A percentile compares a stretch with the other conserved stretches of the same genome.
phyloP scores from a whole-genome alignment of 2,797 vertebrate genomes.

The Knipowitschia caucasica region DNA sequence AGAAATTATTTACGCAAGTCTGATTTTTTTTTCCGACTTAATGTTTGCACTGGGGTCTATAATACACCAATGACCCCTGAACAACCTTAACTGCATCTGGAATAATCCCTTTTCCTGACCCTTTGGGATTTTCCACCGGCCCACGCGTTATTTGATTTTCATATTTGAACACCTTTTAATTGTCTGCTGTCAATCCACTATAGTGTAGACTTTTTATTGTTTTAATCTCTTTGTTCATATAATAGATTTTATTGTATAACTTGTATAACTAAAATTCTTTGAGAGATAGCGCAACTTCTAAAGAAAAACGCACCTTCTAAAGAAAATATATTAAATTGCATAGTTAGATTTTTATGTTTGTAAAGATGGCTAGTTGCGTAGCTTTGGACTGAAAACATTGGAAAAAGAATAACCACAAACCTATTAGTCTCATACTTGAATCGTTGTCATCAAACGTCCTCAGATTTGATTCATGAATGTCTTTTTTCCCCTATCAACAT shows the following conservation, averaged over 20 bases:
- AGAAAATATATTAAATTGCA: no score
- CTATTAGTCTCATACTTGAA: neutral
- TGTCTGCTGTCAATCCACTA: constrained; percentile 8
- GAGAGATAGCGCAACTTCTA: no score
- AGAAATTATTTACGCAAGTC: neutral
- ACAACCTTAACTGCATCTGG: constrained; percentile 39
- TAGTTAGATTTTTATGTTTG: no score
- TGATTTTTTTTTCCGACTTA: neutral
- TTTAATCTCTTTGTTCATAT: no score
- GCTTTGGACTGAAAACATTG: no score
- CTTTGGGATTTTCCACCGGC: constrained; percentile 32
- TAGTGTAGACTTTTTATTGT: neutral
- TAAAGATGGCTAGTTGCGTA: no score
- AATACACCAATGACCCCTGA: constrained; percentile 36
- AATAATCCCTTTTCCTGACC: constrained; percentile 52
- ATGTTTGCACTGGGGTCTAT: constrained; percentile 18
- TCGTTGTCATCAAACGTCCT: no score
- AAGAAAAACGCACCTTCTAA: no score
- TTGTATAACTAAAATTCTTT: no score
- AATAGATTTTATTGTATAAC: no score
- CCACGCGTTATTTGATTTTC: constrained; percentile 28
- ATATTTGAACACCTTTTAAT: constrained; percentile 29
- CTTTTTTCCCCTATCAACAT: no score
- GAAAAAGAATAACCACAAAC: neutral
- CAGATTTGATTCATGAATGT: no score